These are phyloP conservation scores for Thalassoma bifasciatum DNA, from an alignment of 2,113 vertebrate genomes.

Conservation along the genomic window DNA sequence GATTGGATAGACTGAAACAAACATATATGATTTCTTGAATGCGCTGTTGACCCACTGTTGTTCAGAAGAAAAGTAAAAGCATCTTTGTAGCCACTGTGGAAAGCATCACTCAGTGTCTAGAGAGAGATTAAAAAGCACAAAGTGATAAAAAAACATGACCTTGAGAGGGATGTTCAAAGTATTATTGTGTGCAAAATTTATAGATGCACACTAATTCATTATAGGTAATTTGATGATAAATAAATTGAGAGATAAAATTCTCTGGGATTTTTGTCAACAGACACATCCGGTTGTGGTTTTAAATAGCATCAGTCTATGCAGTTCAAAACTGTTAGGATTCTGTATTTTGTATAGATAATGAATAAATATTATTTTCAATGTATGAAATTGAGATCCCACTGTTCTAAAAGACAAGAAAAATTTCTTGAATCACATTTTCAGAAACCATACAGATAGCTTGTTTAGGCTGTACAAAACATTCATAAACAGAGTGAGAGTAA, in stretches of 20 bases:
- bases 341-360: not conserved
- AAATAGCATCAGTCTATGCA: not conserved
- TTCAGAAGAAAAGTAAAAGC: conserved; percentile 65
- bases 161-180: not conserved
- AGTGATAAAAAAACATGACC: not conserved
- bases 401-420: not conserved
- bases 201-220: not conserved
- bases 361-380: too few species aligned
- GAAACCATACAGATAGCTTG: too few species aligned
- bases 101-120: conserved; percentile 76
- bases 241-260: not conserved
- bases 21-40: not conserved
- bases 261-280: not conserved
- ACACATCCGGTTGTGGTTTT: not conserved
- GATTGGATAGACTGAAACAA: not conserved
- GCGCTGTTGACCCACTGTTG: conserved; percentile 59
- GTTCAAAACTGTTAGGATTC: not conserved
- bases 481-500: not conserved
- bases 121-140: not conserved
- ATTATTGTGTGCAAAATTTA: not conserved
- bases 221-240: not conserved
- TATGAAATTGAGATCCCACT: not conserved
- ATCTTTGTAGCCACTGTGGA: conserved; percentile 77
- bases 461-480: too few species aligned
- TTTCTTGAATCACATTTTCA: not conserved